phyloP scores from a whole-genome alignment of 2,113 vertebrate species.

The Ophiodon elongatus region DNA sequence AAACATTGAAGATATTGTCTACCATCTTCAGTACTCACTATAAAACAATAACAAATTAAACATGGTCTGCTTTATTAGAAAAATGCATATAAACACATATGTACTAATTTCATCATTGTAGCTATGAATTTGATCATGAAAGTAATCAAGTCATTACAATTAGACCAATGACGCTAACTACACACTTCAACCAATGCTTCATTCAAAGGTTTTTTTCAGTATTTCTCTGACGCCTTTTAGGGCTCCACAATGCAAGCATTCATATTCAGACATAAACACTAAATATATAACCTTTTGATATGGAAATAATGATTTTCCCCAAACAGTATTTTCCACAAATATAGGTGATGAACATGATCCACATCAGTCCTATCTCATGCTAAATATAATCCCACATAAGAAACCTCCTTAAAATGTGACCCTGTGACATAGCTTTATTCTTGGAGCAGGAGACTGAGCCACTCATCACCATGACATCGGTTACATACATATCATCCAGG shows the following conservation, averaged over 20 bases:
- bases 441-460: background rate
- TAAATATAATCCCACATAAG: background rate
- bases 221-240: background rate
- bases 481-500: slow-evolving; percentile 33
- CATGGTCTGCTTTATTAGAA: background rate
- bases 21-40: background rate
- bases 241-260: background rate
- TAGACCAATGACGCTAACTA: background rate
- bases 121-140: background rate
- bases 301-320: background rate
- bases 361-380: background rate
- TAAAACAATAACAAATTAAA: background rate
- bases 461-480: slow-evolving; percentile 30
- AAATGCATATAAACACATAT: background rate
- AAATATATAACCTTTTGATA: background rate
- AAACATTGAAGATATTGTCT: background rate
- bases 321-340: background rate
- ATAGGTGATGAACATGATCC: background rate
- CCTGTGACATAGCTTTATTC: slow-evolving; percentile 20
- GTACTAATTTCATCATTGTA: background rate
- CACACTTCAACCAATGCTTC: too few species aligned
- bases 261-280: background rate
- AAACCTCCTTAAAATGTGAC: background rate
- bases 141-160: background rate
- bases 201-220: too few species aligned